phyloP scores from a whole-genome alignment of 2,113 vertebrate genomes.

The Cyprinodon brontotheroides region DNA sequence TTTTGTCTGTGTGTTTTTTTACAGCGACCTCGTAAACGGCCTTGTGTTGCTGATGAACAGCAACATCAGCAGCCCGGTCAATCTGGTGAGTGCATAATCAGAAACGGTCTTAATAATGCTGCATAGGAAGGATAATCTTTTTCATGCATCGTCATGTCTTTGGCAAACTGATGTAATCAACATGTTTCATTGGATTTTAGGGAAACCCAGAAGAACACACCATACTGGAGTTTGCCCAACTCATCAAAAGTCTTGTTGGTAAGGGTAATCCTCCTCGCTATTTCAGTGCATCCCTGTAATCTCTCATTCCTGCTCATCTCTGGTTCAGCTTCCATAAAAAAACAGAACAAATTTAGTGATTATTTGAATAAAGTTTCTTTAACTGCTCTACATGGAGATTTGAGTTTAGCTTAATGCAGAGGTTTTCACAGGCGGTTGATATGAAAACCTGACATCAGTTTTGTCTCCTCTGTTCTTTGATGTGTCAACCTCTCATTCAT shows the following conservation, averaged over 20 bases:
- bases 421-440: neutral
- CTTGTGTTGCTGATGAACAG: conserved; percentile 98
- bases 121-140: neutral
- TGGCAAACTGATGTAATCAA: conserved; percentile 6
- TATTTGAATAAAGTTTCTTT: too few relatives aligned
- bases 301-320: neutral
- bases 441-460: neutral
- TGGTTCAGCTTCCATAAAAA: neutral
- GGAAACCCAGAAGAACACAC: conserved; percentile 98
- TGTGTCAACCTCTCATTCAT: neutral
- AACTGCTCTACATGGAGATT: neutral
- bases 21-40: conserved; percentile 96
- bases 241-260: conserved; percentile 98
- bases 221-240: conserved; percentile 94
- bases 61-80: conserved; percentile 98
- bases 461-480: neutral
- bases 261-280: conserved; percentile 60
- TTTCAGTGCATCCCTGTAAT: neutral
- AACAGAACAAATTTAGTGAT: neutral
- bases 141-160: neutral
- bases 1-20: conserved; percentile 1
- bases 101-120: neutral
- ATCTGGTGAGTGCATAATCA: conserved; percentile 86
- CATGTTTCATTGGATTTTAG: conserved; percentile 72
- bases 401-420: neutral